A percentile compares a stretch with the other conserved stretches of the same genome.
These are phyloP conservation scores for Tyrannus savana DNA, from an alignment of 2,113 vertebrate genomes.

Conservation along the genomic window DNA sequence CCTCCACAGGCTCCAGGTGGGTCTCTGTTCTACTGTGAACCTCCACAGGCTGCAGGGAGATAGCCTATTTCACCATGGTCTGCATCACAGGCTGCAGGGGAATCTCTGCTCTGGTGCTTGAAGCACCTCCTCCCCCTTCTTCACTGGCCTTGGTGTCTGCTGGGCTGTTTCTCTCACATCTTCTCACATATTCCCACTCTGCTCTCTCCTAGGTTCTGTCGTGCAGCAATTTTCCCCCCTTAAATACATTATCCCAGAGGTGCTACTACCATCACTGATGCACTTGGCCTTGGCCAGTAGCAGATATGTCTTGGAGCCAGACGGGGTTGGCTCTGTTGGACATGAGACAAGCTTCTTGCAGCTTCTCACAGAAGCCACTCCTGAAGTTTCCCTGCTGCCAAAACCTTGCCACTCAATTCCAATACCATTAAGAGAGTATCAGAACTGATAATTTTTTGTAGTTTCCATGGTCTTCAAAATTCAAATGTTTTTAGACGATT, in stretches of 20 bases:
- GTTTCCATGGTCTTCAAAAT: neutral
- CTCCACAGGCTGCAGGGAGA: neutral
- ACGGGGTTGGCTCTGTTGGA: neutral
- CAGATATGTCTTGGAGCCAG: too few species aligned
- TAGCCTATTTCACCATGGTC: neutral
- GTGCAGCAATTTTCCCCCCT: neutral
- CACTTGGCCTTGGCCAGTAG: neutral
- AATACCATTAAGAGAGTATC: neutral
- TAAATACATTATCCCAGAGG: too few species aligned
- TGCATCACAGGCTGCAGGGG: neutral
- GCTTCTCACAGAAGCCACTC: neutral
- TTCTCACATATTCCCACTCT: neutral
- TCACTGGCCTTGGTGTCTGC: fast-evolving
- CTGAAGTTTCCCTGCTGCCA: fast-evolving
- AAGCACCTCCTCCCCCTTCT: fast-evolving
- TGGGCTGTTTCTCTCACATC: neutral
- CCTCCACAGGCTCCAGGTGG: neutral
- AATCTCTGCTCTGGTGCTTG: fast-evolving
- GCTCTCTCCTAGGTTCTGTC: neutral
- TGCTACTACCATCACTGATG: fast-evolving
- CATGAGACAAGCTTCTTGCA: neutral
- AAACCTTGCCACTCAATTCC: neutral
- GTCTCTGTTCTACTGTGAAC: neutral
- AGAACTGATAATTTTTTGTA: neutral
- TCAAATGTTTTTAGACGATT: neutral